Base-by-base conservation (phyloP, 1,140 invertebrate genomes). In the Drosophila oshimai region DNA sequence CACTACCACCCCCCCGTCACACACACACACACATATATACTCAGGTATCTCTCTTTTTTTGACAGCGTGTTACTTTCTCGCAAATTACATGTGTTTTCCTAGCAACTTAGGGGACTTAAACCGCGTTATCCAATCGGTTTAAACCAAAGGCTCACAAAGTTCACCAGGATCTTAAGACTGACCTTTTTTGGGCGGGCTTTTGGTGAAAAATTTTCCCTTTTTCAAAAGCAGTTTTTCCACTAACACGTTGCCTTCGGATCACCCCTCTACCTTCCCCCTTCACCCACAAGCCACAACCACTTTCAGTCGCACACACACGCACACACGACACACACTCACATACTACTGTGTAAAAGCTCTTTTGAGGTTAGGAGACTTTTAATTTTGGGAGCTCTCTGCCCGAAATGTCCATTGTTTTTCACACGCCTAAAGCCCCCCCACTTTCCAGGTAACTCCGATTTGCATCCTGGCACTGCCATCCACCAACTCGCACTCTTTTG, bases 61-160 rank as follows among this genome's bases (percentile, higher is more conserved):
- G 81, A 88, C 81, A 87, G 81, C 81, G 81, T 87, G 81, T 87
- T 87, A 87, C 81, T 87, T 87, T 87, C 81, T 88, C 83, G 83
- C 76, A 57, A 81, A 88, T 87, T 87, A 87, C 81, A 87, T 87
- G 81, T 87, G 83, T 87, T 87, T 86, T 88, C 29, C 55, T 68
- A 51, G 64, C 70, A 57, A 61, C 24, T n/a, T 22, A 20, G n/a
- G 17, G 29, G 29, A 44, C 31, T 15, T 4, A 49, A 49, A 50
- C 7, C 15, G 24, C 33, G 31, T 28, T 22, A n/a, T 13, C 39
- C 67, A 28, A 72, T 34, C 15, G 9, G 26, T 31, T 22, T 33
- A 29, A 26, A 7, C 24, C 34, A 4, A n/a, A n/a, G 1, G 15
- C 9, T 4, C 2, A 5, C 1, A 28, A 20, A 9, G 15, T n/a